phyloP scores from a whole-genome alignment of 2,113 vertebrate species.

The Hypanus sabinus region DNA sequence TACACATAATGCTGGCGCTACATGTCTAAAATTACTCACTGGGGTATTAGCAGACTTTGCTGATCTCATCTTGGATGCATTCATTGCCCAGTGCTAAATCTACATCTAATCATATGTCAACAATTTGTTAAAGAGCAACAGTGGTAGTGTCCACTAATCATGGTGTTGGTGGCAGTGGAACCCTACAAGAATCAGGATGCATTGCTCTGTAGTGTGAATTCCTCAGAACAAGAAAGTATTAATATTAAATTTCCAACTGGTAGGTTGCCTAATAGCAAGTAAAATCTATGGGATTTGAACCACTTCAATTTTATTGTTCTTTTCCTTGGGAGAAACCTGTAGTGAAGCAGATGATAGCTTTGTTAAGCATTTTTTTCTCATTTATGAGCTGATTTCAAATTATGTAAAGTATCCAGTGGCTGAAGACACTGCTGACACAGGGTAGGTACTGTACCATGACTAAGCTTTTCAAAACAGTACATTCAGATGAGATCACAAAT shows the following conservation, averaged over 20 bases:
- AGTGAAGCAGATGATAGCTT: neutral
- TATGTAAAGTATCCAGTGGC: neutral
- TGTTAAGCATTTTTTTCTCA: neutral
- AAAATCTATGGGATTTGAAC: neutral
- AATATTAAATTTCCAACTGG: neutral
- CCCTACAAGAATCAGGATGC: neutral
- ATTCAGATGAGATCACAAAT: neutral
- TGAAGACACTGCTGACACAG: neutral
- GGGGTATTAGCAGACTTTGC: neutral
- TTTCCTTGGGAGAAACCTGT: neutral
- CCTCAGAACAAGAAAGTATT: neutral
- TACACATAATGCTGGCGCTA: too few relatives aligned
- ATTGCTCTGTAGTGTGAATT: neutral
- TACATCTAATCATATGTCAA: neutral
- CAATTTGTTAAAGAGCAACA: neutral
- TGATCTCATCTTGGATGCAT: neutral
- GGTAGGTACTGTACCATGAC: neutral
- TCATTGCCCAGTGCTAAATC: neutral
- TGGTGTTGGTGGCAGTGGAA: neutral
- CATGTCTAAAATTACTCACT: neutral
- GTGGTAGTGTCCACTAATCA: neutral
- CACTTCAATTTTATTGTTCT: neutral
- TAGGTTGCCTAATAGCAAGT: neutral
- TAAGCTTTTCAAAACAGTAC: neutral
- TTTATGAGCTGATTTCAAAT: conserved; percentile 10